A percentile compares a stretch with the other conserved stretches of the same genome.
Evolutionary conservation across 2,797 vertebrate genomes (phyloP).

Genomic region (Lepilemur septentrionalis): DNA sequence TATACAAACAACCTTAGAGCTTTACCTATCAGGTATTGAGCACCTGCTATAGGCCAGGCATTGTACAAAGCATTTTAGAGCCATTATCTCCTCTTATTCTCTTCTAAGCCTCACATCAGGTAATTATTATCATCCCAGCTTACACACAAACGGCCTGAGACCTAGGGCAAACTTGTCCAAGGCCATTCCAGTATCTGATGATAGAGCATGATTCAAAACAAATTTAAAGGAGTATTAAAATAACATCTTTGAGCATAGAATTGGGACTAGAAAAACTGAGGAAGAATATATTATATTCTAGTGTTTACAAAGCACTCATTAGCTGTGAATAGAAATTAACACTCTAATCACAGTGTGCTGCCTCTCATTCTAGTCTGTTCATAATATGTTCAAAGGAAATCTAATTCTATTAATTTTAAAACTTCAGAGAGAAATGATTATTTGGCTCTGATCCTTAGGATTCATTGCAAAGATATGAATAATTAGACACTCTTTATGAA

Average conservation of each 20-base stretch:
- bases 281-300: not conserved
- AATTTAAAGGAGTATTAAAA: constrained; percentile 1
- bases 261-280: constrained; percentile 16
- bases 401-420: constrained; percentile 36
- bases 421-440: not conserved
- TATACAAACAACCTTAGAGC: not conserved
- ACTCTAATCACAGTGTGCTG: not conserved
- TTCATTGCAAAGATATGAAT: not conserved
- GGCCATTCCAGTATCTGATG: not conserved
- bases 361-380: constrained; percentile 5
- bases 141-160: not conserved
- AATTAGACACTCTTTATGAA: not conserved
- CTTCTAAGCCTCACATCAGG: not conserved
- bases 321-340: not conserved
- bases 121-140: not conserved
- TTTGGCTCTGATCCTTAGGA: not conserved
- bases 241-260: not conserved
- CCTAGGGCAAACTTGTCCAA: not conserved
- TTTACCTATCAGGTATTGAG: not conserved
- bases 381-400: constrained; percentile 32
- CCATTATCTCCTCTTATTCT: not conserved
- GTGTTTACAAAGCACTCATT: constrained; percentile 28
- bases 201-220: not conserved
- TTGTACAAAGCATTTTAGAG: not conserved
- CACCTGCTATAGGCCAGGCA: not conserved